Percentiles rank a stretch among this genome's conserved stretches.
Evolutionary conservation across 2,797 vertebrate species (phyloP).

Genomic region (Cryptoblepharus egeriae): DNA sequence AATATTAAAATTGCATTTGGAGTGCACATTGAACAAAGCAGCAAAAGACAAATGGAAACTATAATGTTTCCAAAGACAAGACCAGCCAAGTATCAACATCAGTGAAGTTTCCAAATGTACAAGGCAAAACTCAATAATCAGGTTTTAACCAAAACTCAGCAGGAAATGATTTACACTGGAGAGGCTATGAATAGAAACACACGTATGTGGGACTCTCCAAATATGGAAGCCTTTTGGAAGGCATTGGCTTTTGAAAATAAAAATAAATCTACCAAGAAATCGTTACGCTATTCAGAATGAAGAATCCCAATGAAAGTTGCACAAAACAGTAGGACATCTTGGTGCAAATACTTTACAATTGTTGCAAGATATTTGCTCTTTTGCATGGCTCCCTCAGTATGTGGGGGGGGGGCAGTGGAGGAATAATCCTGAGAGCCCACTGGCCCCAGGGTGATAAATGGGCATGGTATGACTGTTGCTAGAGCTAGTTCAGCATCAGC

Average conservation of each 20-base stretch:
- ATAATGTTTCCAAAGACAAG: conserved; percentile 7
- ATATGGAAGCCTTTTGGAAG: neutral
- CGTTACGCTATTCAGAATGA: neutral
- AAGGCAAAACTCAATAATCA: conserved; percentile 45
- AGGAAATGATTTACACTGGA: neutral
- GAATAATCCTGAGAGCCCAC: too few relatives aligned
- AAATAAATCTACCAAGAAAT: neutral
- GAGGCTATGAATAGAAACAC: neutral
- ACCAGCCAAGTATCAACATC: conserved; percentile 17
- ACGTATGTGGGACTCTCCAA: neutral
- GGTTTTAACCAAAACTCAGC: neutral
- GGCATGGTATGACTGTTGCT: too few relatives aligned
- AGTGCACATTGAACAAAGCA: conserved; percentile 35
- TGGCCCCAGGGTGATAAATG: too few relatives aligned
- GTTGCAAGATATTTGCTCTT: neutral
- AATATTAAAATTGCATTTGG: conserved; percentile 42
- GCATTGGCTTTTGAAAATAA: neutral
- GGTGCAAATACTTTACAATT: neutral
- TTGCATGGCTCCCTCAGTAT: too few relatives aligned
- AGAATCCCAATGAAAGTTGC: neutral
- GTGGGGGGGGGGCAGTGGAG: too few relatives aligned
- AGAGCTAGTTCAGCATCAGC: too few relatives aligned
- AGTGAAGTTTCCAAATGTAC: conserved; percentile 29
- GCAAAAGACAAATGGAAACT: conserved; percentile 29
- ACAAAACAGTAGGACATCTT: neutral